phyloP scores from a whole-genome alignment of 2,113 vertebrate genomes.

The Numenius arquata region DNA sequence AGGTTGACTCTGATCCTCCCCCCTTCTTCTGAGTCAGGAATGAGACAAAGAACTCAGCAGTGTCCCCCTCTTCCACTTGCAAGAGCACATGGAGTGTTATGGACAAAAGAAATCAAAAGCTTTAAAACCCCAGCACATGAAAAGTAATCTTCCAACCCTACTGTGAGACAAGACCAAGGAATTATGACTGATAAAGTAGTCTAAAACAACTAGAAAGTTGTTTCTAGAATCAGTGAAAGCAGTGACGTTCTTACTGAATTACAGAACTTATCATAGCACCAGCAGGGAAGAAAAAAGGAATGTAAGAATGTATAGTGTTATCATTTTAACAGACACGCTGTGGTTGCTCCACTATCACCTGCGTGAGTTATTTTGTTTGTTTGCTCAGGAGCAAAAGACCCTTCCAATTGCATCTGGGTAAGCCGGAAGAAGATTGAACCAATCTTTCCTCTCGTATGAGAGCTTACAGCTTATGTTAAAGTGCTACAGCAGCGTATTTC shows the following conservation, averaged over 20 bases:
- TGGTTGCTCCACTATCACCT: background rate
- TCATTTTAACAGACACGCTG: background rate
- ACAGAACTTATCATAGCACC: background rate
- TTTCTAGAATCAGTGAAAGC: background rate
- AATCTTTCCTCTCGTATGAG: background rate
- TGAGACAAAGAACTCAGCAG: background rate
- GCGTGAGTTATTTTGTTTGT: background rate
- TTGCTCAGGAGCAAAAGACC: background rate
- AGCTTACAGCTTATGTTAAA: background rate
- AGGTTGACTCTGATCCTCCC: background rate
- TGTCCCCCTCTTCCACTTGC: background rate
- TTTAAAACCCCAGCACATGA: background rate
- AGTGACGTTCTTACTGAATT: background rate
- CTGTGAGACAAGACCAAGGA: background rate
- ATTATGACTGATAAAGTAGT: background rate
- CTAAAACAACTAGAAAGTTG: background rate
- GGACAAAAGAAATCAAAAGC: slow-evolving; percentile 14
- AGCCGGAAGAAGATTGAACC: background rate
- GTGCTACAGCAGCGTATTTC: background rate
- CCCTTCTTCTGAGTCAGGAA: background rate
- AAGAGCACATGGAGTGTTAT: background rate
- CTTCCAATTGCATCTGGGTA: fast-evolving
- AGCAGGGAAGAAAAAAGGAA: background rate
- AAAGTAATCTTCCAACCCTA: background rate
- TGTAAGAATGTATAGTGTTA: background rate